Percentiles rank a stretch among this genome's conserved stretches.
Evolutionary conservation across 2,888 invertebrate genomes (phyloP).

Genomic region (Pollenia amentaria): DNA sequence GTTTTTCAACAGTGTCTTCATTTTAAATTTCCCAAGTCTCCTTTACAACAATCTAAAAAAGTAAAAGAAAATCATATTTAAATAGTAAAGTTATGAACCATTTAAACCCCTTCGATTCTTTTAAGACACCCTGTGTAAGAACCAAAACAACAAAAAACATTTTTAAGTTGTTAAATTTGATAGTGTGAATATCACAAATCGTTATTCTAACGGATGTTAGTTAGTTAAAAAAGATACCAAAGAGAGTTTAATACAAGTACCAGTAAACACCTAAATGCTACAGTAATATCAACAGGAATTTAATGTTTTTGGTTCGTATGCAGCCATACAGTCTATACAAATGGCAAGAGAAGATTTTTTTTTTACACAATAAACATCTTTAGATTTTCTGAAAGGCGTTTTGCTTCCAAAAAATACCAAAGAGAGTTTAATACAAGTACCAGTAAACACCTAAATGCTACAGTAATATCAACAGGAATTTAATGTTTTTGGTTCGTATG

Average conservation of each 20-base stretch:
- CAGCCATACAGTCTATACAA: constrained; percentile 12
- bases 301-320: not conserved
- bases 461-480: constrained; percentile 22
- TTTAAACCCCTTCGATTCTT: too few species aligned
- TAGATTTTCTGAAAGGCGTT: constrained; percentile 65
- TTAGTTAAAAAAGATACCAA: constrained; percentile 40
- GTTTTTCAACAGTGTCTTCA: too few species aligned
- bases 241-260: constrained; percentile 13
- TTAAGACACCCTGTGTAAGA: not conserved
- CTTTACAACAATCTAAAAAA: too few species aligned
- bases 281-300: constrained; percentile 22
- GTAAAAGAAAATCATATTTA: too few species aligned
- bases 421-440: constrained; percentile 2
- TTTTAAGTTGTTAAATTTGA: constrained; percentile 68
- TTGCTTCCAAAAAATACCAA: constrained; percentile 48
- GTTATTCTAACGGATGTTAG: constrained; percentile 72
- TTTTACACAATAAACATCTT: constrained; percentile 33
- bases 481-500: not conserved
- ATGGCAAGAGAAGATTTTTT: not conserved
- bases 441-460: constrained; percentile 25
- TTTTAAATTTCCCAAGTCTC: too few species aligned
- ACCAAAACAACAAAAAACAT: constrained; percentile 23
- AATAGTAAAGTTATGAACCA: too few species aligned
- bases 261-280: constrained; percentile 25
- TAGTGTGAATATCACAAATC: constrained; percentile 73